A percentile compares a stretch with the other conserved stretches of the same genome.
Conservation (phyloP, 1,140 invertebrate species). For the Steinernema khuongi region DNA sequence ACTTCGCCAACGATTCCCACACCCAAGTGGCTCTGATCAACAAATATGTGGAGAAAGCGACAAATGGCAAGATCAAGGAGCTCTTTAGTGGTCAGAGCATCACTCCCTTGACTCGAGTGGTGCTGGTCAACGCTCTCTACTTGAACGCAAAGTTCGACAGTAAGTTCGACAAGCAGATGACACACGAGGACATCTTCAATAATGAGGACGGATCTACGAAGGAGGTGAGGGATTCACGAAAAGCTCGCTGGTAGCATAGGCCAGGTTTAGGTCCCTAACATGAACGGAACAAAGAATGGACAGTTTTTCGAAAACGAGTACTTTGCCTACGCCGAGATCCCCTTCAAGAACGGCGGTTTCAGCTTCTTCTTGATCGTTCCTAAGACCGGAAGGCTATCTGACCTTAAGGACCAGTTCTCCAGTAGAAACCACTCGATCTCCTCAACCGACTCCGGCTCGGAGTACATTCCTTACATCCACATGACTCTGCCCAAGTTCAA, state of each 20-base stretch:
- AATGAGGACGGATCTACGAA: neutral
- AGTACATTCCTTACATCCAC: neutral
- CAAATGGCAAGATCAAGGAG: neutral
- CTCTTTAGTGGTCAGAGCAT: neutral
- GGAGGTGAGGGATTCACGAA: neutral
- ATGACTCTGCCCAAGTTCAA: neutral
- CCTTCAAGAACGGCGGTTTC: neutral
- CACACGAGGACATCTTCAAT: neutral
- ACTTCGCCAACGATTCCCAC: neutral
- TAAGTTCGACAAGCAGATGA: neutral
- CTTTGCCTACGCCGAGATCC: neutral
- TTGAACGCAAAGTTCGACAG: neutral
- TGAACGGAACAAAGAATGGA: neutral
- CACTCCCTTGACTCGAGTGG: neutral
- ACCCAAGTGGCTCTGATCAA: neutral
- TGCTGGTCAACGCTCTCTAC: neutral
- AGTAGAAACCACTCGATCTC: conserved; percentile 46
- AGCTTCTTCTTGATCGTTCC: neutral
- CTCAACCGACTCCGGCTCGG: conserved; percentile 23
- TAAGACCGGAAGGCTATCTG: neutral
- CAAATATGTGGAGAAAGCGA: neutral
- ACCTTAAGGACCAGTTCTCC: neutral
- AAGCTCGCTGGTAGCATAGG: no score
- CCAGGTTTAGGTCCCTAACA: neutral
- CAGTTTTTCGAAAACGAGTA: neutral